Conservation (phyloP, 2,113 vertebrate genomes). For the Indicator indicator region DNA sequence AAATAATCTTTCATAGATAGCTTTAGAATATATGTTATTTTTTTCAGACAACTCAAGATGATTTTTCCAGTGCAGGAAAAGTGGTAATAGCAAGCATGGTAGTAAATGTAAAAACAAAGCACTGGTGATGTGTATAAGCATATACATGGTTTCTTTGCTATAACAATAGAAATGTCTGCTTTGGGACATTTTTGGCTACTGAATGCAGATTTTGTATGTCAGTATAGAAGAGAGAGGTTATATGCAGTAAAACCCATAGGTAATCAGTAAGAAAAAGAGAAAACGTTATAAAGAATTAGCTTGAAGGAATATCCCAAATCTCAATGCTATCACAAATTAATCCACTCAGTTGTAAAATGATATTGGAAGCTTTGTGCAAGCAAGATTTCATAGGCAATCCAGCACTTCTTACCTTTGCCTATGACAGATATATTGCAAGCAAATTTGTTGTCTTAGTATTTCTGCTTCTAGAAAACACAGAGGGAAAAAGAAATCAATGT, state of each 20-base stretch:
- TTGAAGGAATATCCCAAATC: constrained; percentile 8
- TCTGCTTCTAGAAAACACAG: neutral
- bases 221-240: constrained; percentile 16
- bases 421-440: neutral
- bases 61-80: neutral
- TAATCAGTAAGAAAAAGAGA: constrained; percentile 46
- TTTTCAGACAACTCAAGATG: neutral
- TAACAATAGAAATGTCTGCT: constrained; percentile 39
- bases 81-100: neutral
- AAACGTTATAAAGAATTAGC: neutral
- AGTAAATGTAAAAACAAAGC: neutral
- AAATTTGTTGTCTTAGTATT: constrained; percentile 8
- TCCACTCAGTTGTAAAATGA: constrained; percentile 29
- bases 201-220: neutral
- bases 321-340: constrained; percentile 14
- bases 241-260: neutral
- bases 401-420: neutral
- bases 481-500: neutral
- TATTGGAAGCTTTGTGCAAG: neutral
- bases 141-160: neutral
- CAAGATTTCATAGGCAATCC: neutral
- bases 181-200: constrained; percentile 29
- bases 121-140: neutral
- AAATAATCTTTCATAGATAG: neutral
- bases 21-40: neutral